Percentiles rank a stretch among this genome's conserved stretches.
Evolutionary conservation across 1,140 invertebrate species (phyloP).

Genomic region (Ips typographus): DNA sequence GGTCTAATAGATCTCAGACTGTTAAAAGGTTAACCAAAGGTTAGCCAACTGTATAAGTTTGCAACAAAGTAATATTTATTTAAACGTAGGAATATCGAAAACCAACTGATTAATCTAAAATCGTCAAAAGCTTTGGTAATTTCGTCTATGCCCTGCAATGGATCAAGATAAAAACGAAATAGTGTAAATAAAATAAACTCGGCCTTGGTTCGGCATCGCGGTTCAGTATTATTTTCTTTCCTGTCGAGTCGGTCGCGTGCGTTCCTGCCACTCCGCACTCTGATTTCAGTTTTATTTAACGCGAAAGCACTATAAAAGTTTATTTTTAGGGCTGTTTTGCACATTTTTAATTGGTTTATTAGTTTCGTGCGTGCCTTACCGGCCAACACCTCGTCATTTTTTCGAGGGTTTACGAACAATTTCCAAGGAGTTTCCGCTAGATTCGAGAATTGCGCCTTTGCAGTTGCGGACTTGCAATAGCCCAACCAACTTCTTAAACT

Average conservation of each 20-base stretch:
- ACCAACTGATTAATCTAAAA: too few relatives aligned
- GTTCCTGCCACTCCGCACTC: slow-evolving; percentile 4
- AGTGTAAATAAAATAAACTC: slow-evolving; percentile 32
- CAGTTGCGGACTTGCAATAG: background rate
- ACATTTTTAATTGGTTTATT: slow-evolving; percentile 24
- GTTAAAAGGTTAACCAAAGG: background rate
- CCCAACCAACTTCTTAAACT: slow-evolving; percentile 8
- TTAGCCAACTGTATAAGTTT: background rate
- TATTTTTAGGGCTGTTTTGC: slow-evolving; percentile 21
- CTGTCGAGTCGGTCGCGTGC: slow-evolving; percentile 16
- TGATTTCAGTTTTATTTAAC: slow-evolving; percentile 19
- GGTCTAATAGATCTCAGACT: background rate
- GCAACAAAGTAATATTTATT: background rate
- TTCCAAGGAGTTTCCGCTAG: background rate
- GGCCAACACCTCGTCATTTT: background rate
- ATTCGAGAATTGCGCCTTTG: slow-evolving; percentile 6
- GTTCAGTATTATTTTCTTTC: slow-evolving; percentile 21
- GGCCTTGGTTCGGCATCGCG: slow-evolving; percentile 18
- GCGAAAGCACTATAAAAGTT: slow-evolving; percentile 15
- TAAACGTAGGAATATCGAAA: too few relatives aligned
- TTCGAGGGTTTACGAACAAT: background rate
- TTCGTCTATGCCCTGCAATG: slow-evolving; percentile 10
- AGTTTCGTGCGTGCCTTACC: slow-evolving; percentile 14
- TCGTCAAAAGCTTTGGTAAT: background rate
- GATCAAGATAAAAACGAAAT: slow-evolving; percentile 18